Conservation (phyloP, 2,113 vertebrate species). For the Romanogobio albipinnatus region DNA sequence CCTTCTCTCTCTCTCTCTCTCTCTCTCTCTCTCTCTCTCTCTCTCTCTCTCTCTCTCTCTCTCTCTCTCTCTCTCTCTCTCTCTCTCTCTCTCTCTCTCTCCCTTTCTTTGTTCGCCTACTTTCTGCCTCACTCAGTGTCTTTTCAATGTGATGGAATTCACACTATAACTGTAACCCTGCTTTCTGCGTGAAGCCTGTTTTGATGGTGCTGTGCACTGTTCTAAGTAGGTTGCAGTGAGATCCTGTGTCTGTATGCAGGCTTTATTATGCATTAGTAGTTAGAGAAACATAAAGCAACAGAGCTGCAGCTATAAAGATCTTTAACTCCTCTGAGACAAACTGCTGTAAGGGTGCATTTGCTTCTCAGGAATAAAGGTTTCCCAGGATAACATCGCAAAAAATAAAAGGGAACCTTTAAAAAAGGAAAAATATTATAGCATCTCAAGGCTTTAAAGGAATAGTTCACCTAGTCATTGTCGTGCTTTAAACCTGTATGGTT, state of each 20-base stretch:
- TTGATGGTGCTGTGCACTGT: neutral
- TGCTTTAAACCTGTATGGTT: neutral
- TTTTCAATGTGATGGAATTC: constrained; percentile 51
- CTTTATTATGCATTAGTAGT: neutral
- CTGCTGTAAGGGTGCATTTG: neutral
- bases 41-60: neutral
- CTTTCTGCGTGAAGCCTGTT: neutral
- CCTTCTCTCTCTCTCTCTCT: neutral
- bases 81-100: neutral
- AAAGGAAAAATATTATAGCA: neutral
- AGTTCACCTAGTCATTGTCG: neutral
- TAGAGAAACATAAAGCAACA: neutral
- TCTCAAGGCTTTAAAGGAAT: neutral
- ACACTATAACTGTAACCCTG: constrained; percentile 54
- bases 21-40: neutral
- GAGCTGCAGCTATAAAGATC: neutral
- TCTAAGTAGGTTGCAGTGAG: neutral
- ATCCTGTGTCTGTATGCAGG: neutral
- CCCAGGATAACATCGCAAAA: neutral
- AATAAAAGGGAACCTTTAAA: neutral
- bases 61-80: neutral
- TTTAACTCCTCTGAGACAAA: neutral
- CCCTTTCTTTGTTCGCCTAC: neutral
- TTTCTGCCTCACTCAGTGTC: neutral
- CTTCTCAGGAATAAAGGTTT: neutral